Evolutionary conservation across 2,113 vertebrate genomes (phyloP), one percentile per base, ranked within the genome.

Genomic region (Hypomesus transpacificus): DNA sequence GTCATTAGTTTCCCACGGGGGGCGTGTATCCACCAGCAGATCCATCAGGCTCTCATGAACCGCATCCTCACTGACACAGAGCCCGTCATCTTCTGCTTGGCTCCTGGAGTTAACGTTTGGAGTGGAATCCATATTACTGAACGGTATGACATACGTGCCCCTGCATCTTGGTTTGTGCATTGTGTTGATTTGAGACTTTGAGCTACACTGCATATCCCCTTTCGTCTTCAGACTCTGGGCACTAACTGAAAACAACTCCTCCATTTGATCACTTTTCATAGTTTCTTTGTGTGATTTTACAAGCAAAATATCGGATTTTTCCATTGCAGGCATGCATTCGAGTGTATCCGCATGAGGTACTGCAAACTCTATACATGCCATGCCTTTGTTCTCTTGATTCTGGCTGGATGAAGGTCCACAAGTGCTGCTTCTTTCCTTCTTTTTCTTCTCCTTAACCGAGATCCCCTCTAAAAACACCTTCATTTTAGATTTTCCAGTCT

Each of bases 11-110:
- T 85, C 61, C 91, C 87, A 91, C 0, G 85, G 87, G 0, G 86
- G 85, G 54, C 73, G 75, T 66, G 90, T 86, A 1, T 89, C 85
- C 14, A 4, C 65, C 17, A 90, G 71, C 26, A 87, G 68, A 50
- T 72, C 46, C 18, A 46, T 79, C 3, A 64, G 21, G 17, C 65
- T 52, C 66, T 69, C 71, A 21, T 11, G 21, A 7, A 68, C n/a
- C 1, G 57, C 18, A 13, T 73, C 69, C 1, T 59, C 52, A 0
- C 24, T 16, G 3, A 5, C 7, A 24, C 68, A 53, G 65, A 46
- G 39, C 9, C 39, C 39, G 7, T 13, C 39, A 13, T 46, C 39
- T 11, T 46, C 39, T 34, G 5, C 31, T 46, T 8, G 39, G 39
- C 39, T 46, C 39, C 39, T 46, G 39, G 39, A 13, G 39, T 5